Percentiles rank a stretch among this genome's conserved stretches.
Conservation (phyloP, 2,113 vertebrate species). For the Himantopus leucocephalus region DNA sequence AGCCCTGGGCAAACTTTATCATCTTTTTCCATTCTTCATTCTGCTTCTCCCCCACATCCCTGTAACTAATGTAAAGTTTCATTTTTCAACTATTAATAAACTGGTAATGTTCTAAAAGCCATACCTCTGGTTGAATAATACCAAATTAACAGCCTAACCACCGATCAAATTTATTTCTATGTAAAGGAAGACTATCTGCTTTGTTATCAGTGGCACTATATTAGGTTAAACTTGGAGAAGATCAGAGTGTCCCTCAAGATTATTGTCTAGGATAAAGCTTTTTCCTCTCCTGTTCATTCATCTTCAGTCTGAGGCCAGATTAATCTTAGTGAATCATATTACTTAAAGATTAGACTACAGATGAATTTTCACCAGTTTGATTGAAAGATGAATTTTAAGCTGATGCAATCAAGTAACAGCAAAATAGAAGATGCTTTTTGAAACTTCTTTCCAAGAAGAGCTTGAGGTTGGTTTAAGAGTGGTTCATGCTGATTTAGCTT, state of each 20-base stretch:
- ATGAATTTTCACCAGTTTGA: neutral
- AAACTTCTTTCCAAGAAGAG: neutral
- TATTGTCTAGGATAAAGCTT: neutral
- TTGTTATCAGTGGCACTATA: neutral
- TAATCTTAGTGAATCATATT: neutral
- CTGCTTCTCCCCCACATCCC: constrained; percentile 27
- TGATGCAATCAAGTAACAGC: neutral
- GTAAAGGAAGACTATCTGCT: neutral
- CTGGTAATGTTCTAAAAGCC: constrained; percentile 41
- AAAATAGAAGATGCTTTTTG: neutral
- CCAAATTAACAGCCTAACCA: neutral
- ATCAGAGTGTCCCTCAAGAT: neutral
- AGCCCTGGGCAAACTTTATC: constrained; percentile 62
- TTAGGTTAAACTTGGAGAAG: neutral
- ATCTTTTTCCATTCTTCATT: constrained; percentile 53
- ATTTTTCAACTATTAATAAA: constrained; percentile 64
- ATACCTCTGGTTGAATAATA: constrained; percentile 25
- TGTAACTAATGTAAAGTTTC: constrained; percentile 49
- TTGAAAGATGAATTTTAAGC: neutral
- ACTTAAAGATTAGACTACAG: neutral
- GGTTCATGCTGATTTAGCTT: neutral
- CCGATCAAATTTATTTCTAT: neutral
- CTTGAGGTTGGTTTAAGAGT: neutral
- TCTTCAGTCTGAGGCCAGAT: neutral
- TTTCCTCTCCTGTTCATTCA: neutral